phyloP scores from a whole-genome alignment of 2,797 vertebrate species.

The Gouania willdenowi region DNA sequence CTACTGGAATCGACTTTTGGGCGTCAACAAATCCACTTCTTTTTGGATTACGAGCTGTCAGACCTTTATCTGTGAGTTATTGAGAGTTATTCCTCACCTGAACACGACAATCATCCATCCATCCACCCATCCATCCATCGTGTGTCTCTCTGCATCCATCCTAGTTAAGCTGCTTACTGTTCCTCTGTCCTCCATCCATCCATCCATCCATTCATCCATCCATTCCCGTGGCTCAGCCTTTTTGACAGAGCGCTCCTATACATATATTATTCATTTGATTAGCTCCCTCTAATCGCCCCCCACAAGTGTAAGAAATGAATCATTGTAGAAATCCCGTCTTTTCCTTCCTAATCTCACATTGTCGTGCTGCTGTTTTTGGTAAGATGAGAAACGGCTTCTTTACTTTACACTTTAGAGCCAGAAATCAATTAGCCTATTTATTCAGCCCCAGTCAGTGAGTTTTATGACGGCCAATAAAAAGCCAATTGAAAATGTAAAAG shows the following conservation, averaged over 20 bases:
- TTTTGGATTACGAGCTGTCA: constrained; percentile 37
- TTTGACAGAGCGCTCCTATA: constrained; percentile 44
- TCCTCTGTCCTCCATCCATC: constrained; percentile 8
- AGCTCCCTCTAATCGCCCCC: constrained; percentile 58
- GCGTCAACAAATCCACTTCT: constrained; percentile 32
- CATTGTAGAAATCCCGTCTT: constrained; percentile 49
- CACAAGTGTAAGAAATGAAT: constrained; percentile 63
- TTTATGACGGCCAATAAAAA: constrained; percentile 62
- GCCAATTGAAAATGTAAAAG: constrained; percentile 53
- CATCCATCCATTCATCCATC: constrained; percentile 22
- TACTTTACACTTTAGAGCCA: constrained; percentile 23
- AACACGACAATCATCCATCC: constrained; percentile 27
- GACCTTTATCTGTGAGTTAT: constrained; percentile 16
- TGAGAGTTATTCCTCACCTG: constrained; percentile 9
- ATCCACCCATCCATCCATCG: not conserved
- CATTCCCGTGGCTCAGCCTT: constrained; percentile 27
- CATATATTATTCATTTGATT: constrained; percentile 70
- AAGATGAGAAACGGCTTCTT: constrained; percentile 3
- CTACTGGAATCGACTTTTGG: constrained; percentile 28
- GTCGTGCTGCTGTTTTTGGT: constrained; percentile 1
- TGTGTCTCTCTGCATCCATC: constrained; percentile 40
- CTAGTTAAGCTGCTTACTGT: constrained; percentile 50
- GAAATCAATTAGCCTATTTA: constrained; percentile 64
- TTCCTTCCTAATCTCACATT: constrained; percentile 31
- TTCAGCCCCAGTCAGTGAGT: constrained; percentile 55